Evolutionary conservation across 1,140 invertebrate genomes (phyloP), one percentile per base, ranked within the genome.

Genomic region (Hydropsyche tenuis): DNA sequence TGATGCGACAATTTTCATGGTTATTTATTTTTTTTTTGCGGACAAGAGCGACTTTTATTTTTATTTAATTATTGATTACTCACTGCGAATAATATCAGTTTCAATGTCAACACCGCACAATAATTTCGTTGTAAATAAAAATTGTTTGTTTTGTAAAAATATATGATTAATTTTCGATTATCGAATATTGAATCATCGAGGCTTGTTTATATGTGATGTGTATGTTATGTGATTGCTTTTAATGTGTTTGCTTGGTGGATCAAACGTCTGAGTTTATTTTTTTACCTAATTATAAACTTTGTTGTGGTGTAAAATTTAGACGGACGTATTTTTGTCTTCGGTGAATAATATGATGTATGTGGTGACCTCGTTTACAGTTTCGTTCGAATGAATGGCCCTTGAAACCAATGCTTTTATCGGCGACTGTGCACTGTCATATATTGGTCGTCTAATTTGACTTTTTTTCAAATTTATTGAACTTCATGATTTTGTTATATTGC

Each of bases 251-350:
- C 3, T 48, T 53, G 7, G 48, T 6, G 14, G n/a, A 53, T 53
- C 48, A 53, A 53, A 53, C 7, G 16, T 18, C 48, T 18, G 16
- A 53, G 48, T 53, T 53, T 53, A 53, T 20, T 53, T 18, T 53
- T 53, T 53, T 53, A 1, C n/a, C 48, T 16, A 1, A 53, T 18
- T 7, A 4, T 9, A 9, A 3, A 53, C 20, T 18, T 5, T 53
- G 48, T 53, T 53, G 48, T 53, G 48, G 16, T 16, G 16, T 37
- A 18, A 20, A 53, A 53, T 53, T 53, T 53, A 53, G 48, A 20
- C 16, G 48, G 4, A 18, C 18, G 48, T 53, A 53, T 53, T 53
- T 53, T 53, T 53, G 48, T 53, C 48, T 16, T 16, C 46, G 16
- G 16, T 53, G 9, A 53, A 53, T 53, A 53, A 18, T 53, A 53